These are phyloP conservation scores for Luffia ferchaultella DNA, from an alignment of 2,888 invertebrate genomes.

Conservation along the genomic window DNA sequence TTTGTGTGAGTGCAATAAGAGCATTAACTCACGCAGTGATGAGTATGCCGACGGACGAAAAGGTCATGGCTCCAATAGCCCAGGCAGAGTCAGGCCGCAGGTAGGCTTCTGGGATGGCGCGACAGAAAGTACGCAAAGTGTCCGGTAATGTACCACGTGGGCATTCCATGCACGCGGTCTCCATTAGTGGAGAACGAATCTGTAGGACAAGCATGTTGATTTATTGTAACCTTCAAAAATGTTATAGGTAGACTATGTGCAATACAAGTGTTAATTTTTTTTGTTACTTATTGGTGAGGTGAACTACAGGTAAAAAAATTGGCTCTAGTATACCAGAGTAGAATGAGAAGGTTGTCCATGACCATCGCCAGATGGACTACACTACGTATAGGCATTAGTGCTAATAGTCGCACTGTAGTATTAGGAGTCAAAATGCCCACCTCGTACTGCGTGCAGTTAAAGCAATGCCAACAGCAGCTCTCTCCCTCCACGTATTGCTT, in stretches of 20 bases:
- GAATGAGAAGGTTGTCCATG: no score
- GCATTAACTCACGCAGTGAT: constrained; percentile 75
- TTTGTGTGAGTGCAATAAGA: no score
- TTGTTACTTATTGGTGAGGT: no score
- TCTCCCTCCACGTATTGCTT: constrained; percentile 88
- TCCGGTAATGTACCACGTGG: constrained; percentile 86
- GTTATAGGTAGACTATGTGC: no score
- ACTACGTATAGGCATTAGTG: no score
- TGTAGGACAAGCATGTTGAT: constrained; percentile 28
- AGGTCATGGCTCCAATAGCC: constrained; percentile 93
- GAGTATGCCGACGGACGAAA: constrained; percentile 85
- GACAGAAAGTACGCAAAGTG: constrained; percentile 74
- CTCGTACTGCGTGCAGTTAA: constrained; percentile 88
- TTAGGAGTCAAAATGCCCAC: no score
- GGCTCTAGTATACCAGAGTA: no score
- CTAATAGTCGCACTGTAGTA: no score
- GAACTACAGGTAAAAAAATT: no score
- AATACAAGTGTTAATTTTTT: no score
- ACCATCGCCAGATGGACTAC: no score
- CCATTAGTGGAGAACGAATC: constrained; percentile 82
- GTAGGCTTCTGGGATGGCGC: constrained; percentile 83
- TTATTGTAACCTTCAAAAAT: background rate
- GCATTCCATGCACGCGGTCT: constrained; percentile 86
- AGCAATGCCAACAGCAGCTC: constrained; percentile 90
- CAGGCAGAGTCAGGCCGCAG: constrained; percentile 84